phyloP scores from a whole-genome alignment of 2,113 vertebrate species.

The Crotophaga sulcirostris region DNA sequence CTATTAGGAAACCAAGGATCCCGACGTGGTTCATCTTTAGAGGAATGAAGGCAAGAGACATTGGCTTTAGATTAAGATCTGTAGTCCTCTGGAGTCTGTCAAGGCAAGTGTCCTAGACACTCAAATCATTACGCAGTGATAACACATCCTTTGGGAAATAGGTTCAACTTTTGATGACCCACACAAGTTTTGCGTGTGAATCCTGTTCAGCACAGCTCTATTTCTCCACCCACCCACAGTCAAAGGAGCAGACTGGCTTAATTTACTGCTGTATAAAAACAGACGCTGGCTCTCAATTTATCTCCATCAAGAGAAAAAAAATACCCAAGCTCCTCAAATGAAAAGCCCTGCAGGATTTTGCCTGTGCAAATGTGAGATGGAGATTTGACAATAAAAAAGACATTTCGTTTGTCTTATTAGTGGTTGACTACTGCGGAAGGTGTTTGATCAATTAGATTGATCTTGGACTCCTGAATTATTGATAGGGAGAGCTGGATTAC shows the following conservation, averaged over 20 bases:
- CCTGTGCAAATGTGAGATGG: conserved; percentile 65
- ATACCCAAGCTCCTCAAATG: conserved; percentile 30
- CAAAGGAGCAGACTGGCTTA: conserved; percentile 17
- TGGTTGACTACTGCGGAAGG: conserved; percentile 67
- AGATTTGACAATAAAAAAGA: conserved; percentile 64
- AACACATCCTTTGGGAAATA: neutral
- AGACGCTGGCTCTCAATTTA: conserved; percentile 62
- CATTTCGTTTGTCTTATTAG: conserved; percentile 80
- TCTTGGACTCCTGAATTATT: conserved; percentile 70
- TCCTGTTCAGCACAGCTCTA: neutral
- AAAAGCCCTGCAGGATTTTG: conserved; percentile 51
- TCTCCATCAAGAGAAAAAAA: conserved; percentile 61
- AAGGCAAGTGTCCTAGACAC: neutral
- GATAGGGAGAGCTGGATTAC: conserved; percentile 55
- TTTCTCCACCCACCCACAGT: neutral
- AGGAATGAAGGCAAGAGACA: neutral
- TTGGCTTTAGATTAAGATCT: neutral
- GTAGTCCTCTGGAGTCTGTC: neutral
- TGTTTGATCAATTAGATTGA: conserved; percentile 74
- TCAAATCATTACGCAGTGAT: neutral
- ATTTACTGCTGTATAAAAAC: conserved; percentile 72
- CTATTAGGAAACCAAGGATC: neutral
- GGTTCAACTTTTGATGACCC: conserved; percentile 5
- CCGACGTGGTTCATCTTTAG: neutral
- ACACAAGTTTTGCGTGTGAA: neutral